A percentile compares a stretch with the other conserved stretches of the same genome.
phyloP scores from a whole-genome alignment of 1,140 invertebrate genomes.

The Aphelinus certus region DNA sequence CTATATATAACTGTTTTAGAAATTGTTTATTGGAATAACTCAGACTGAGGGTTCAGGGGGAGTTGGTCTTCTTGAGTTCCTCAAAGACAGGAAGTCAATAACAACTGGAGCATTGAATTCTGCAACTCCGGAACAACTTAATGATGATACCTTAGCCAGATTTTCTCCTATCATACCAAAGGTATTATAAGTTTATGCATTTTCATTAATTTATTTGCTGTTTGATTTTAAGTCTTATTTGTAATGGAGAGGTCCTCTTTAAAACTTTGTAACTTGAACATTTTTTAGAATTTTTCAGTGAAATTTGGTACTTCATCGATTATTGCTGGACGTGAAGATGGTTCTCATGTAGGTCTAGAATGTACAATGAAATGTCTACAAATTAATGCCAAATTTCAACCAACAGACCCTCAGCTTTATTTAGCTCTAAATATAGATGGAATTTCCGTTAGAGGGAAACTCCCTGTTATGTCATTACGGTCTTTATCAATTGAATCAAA shows the following conservation, averaged over 20 bases:
- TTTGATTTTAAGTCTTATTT: slow-evolving; percentile 3
- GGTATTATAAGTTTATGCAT: slow-evolving; percentile 56
- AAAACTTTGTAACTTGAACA: slow-evolving; percentile 10
- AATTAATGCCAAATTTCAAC: slow-evolving; percentile 68
- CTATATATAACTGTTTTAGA: slow-evolving; percentile 66
- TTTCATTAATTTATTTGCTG: neutral
- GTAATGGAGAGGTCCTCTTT: neutral
- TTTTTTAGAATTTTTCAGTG: slow-evolving; percentile 72
- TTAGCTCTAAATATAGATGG: slow-evolving; percentile 74
- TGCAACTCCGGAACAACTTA: slow-evolving; percentile 46
- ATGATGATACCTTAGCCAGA: slow-evolving; percentile 53
- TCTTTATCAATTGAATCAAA: slow-evolving; percentile 78
- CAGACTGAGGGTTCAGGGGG: slow-evolving; percentile 71
- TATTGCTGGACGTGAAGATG: slow-evolving; percentile 73
- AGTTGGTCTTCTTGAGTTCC: slow-evolving; percentile 59
- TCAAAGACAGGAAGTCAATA: slow-evolving; percentile 60
- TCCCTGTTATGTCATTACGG: slow-evolving; percentile 70
- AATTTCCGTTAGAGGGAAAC: slow-evolving; percentile 71
- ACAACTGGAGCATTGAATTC: slow-evolving; percentile 46
- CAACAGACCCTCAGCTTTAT: slow-evolving; percentile 67
- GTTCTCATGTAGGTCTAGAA: slow-evolving; percentile 63
- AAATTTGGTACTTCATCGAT: slow-evolving; percentile 77
- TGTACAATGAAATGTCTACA: slow-evolving; percentile 63
- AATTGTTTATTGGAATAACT: slow-evolving; percentile 76
- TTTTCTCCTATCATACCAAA: slow-evolving; percentile 79